Evolutionary conservation across 2,888 invertebrate species (phyloP).

Genomic region (Drosophila ezoana): DNA sequence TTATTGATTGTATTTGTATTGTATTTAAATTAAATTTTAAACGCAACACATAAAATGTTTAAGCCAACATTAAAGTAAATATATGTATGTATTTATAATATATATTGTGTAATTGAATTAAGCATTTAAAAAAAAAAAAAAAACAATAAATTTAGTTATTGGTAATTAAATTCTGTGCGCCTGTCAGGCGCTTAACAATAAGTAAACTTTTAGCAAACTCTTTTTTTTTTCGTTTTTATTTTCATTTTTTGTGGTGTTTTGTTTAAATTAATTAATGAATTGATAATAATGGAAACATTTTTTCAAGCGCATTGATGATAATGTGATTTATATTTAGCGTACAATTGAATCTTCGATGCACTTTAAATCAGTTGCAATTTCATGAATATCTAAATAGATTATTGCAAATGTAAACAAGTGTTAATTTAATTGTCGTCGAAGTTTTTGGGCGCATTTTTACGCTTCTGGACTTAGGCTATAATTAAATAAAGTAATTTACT

Average conservation of each 20-base stretch:
- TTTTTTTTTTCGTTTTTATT: constrained; percentile 33
- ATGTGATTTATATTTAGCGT: constrained; percentile 37
- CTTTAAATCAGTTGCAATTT: constrained; percentile 28
- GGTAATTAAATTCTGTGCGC: constrained; percentile 59
- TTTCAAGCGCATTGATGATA: constrained; percentile 68
- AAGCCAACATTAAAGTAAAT: constrained; percentile 71
- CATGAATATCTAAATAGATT: constrained; percentile 46
- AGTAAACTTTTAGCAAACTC: constrained; percentile 64
- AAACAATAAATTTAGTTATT: constrained; percentile 76
- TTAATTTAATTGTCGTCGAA: constrained; percentile 44
- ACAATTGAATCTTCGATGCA: constrained; percentile 33
- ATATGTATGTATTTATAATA: constrained; percentile 44
- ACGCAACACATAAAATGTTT: constrained; percentile 73
- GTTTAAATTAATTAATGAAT: constrained; percentile 62
- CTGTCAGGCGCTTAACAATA: constrained; percentile 65
- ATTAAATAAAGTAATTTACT: constrained; percentile 63
- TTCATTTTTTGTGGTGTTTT: constrained; percentile 15
- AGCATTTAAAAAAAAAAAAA: constrained; percentile 61
- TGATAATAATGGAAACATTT: constrained; percentile 70
- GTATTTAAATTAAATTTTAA: constrained; percentile 74
- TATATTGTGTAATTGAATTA: constrained; percentile 64
- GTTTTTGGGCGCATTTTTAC: constrained; percentile 32
- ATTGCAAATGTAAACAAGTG: constrained; percentile 76
- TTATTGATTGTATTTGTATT: constrained; percentile 57
- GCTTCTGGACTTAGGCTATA: constrained; percentile 56